Evolutionary conservation across 1,140 invertebrate genomes (phyloP), one percentile per base, ranked within the genome.

Genomic region (Battus philenor): DNA sequence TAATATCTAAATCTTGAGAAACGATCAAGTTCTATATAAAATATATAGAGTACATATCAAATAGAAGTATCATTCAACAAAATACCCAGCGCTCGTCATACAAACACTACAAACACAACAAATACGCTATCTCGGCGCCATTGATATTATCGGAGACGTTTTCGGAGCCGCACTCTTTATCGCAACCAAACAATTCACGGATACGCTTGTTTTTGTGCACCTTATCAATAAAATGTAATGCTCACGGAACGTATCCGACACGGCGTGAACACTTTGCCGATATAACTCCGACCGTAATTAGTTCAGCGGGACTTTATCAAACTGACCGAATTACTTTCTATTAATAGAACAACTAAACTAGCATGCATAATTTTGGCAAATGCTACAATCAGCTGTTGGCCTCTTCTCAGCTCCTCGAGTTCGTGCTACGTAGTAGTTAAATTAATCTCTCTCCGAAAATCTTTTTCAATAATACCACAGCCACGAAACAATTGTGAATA

Each of bases 61-160:
- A n/a, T n/a, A n/a, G n/a, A n/a, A n/a, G n/a, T n/a, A n/a, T n/a
- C n/a, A n/a, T n/a, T n/a, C n/a, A n/a, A n/a, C n/a, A n/a, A n/a
- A n/a, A n/a, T n/a, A n/a, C n/a, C n/a, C n/a, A n/a, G n/a, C n/a
- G n/a, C n/a, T n/a, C n/a, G n/a, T n/a, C n/a, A n/a, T n/a, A n/a
- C n/a, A n/a, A n/a, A n/a, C n/a, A n/a, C n/a, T n/a, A n/a, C n/a
- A n/a, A 9, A 29, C 8, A 29, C n/a, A 29, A 9, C 4, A 2
- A 20, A 20, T 15, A 17, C 15, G 31, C 17, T 33, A 33, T 32
- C 46, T 39, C 46, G 30, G 46, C 46, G 36, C 36, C 36, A 41
- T 32, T 26, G 46, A 41, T 48, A 26, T 39, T 41, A 47, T 48
- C 46, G 22, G 11, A 24, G 38, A 43, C 43, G 32, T 41, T 49